phyloP scores from a whole-genome alignment of 2,797 vertebrate species.

The Notoglanidium macrostoma region DNA sequence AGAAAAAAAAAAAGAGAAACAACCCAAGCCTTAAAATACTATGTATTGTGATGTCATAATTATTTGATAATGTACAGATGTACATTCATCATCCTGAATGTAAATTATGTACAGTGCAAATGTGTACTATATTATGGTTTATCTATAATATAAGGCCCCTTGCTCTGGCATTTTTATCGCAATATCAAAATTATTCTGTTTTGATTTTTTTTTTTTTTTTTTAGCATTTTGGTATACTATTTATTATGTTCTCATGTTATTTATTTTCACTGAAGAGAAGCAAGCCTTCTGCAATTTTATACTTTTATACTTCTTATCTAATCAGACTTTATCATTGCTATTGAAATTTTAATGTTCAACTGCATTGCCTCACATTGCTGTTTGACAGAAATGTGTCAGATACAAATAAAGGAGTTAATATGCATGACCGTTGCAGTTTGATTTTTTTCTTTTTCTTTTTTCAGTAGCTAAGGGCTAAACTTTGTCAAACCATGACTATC shows the following conservation, averaged over 20 bases:
- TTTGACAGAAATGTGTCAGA: conserved; percentile 77
- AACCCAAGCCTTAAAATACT: conserved; percentile 83
- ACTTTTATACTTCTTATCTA: conserved; percentile 80
- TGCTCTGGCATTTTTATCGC: conserved; percentile 67
- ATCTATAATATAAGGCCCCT: conserved; percentile 71
- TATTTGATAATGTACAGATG: conserved; percentile 76
- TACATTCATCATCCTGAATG: conserved; percentile 80
- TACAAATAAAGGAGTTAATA: conserved; percentile 65
- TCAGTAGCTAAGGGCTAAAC: background rate
- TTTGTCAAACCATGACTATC: background rate
- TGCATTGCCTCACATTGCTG: conserved; percentile 66
- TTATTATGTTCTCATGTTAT: conserved; percentile 80
- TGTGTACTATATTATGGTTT: conserved; percentile 72
- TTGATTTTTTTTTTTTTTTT: background rate
- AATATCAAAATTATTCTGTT: conserved; percentile 65
- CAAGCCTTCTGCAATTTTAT: conserved; percentile 76
- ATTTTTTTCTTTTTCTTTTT: background rate
- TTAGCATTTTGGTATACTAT: conserved; percentile 80
- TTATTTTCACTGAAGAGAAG: conserved; percentile 79
- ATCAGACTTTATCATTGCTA: conserved; percentile 65
- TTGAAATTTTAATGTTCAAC: conserved; percentile 72
- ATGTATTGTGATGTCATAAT: conserved; percentile 77
- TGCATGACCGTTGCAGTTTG: background rate
- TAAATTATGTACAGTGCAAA: conserved; percentile 76
- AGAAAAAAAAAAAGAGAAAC: conserved; percentile 44